Percentiles rank a stretch among this genome's conserved stretches.
phyloP scores from a whole-genome alignment of 1,140 invertebrate genomes.

The Lordiphosa mommai region DNA sequence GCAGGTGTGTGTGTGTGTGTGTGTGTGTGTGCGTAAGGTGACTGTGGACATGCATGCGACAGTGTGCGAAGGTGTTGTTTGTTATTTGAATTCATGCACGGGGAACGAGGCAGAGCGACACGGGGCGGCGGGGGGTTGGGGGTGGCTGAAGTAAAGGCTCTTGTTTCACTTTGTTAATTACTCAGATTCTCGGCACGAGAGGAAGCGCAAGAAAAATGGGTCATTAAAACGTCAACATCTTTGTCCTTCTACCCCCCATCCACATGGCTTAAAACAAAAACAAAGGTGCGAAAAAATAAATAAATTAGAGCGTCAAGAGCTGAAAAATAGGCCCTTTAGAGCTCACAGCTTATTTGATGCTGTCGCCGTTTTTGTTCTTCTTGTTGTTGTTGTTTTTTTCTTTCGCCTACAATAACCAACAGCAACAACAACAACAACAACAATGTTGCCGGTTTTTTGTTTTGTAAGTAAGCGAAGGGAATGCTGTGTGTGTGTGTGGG shows the following conservation, averaged over 20 bases:
- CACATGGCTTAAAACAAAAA: constrained; percentile 10
- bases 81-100: constrained; percentile 13
- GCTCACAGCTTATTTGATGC: constrained; percentile 19
- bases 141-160: constrained; percentile 15
- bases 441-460: no score
- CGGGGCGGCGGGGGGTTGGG: neutral
- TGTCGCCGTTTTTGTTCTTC: neutral
- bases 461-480: neutral
- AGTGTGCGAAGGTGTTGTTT: constrained; percentile 15
- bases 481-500: neutral
- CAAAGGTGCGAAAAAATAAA: constrained; percentile 21
- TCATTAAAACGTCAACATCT: constrained; percentile 21
- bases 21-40: neutral
- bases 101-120: neutral
- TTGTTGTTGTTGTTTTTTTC: neutral
- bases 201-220: constrained; percentile 21
- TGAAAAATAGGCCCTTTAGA: constrained; percentile 18
- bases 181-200: constrained; percentile 9
- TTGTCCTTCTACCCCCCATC: constrained; percentile 5
- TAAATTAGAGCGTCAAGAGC: constrained; percentile 20
- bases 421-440: neutral
- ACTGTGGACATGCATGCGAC: neutral
- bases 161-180: constrained; percentile 17
- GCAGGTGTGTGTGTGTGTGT: constrained; percentile 1
- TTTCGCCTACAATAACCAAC: neutral